Base-by-base conservation (phyloP, 2,888 invertebrate genomes). In the Tanypteryx hageni region DNA sequence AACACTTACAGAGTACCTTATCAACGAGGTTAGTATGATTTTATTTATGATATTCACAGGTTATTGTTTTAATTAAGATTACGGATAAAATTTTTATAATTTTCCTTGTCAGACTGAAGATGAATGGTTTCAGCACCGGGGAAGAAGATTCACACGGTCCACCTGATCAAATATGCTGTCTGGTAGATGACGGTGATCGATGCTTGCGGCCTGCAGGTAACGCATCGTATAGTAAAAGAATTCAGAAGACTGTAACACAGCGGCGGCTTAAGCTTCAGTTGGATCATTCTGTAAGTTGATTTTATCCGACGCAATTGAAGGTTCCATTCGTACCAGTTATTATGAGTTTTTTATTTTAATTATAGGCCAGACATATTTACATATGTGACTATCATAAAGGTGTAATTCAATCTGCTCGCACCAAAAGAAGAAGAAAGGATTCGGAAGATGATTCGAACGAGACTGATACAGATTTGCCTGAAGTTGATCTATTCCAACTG, bases 311-410 rank as follows among this genome's bases (percentile, higher is more conserved):
- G 18, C 18, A 27, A 0, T 5, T 56, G 44, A 44, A 44, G 44
- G 44, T 44, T 44, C 1, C 44, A 44, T 1, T 44, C 44, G 5
- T 44, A 44, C 44, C 44, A 44, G 3, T 44, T 44, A 44, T 44
- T 44, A 44, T 44, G 44, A 44, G 95, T 92, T 89, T 84, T 92
- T 93, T 93, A 91, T 93, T 89, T 93, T 95, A 95, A 86, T 94
- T 94, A 0, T 95, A 98, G 98, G 98, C 98, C 76, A 97, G 98
- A 94, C 99, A 99, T 95, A 98, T 98, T 94, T 99, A 99, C 95
- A 99, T 99, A 94, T 99, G 99, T 95, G 99, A 99, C 95, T 97
- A 97, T 94, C 99, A 99, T 95, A 99, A 99, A 95, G 97, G 97
- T 95, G 97, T 99, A 94, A 99, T 99, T 94, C 99, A 99, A 95